phyloP scores from a whole-genome alignment of 2,797 vertebrate genomes.

The Pseudotriccus pelzelni region DNA sequence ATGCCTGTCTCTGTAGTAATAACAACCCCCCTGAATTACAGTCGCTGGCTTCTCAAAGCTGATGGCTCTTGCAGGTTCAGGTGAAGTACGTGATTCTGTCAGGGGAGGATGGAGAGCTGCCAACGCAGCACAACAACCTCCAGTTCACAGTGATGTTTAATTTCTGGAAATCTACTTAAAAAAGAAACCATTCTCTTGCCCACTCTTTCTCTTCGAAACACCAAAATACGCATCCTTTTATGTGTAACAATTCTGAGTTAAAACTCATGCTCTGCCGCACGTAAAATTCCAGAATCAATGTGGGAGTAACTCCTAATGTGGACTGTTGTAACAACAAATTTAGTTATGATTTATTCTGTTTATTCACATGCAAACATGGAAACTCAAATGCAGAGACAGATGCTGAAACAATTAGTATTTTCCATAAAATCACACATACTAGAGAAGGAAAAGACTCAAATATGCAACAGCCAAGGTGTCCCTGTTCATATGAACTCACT shows the following conservation, averaged over 20 bases:
- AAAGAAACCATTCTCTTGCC: not conserved
- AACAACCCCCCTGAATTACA: slow-evolving; percentile 39
- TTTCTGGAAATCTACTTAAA: not conserved
- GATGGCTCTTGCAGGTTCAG: slow-evolving; percentile 41
- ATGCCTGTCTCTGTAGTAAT: not conserved
- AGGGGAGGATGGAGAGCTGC: not conserved
- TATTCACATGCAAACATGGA: not conserved
- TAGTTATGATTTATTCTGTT: not conserved
- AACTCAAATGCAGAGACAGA: not conserved
- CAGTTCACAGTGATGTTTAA: not conserved
- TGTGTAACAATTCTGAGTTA: not conserved
- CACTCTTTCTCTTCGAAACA: not conserved
- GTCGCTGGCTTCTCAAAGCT: not conserved
- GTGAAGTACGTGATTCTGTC: not conserved
- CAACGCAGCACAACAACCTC: not conserved
- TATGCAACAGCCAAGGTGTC: not conserved
- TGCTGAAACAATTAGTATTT: not conserved
- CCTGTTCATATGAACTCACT: not conserved
- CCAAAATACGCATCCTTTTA: not conserved
- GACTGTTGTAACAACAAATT: not conserved
- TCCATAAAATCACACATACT: not conserved
- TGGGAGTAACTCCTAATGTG: not conserved
- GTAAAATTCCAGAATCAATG: not conserved
- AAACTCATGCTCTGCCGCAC: not conserved
- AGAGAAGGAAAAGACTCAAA: not conserved